phyloP scores from a whole-genome alignment of 1,140 invertebrate species.

The Drosophila virilis region DNA sequence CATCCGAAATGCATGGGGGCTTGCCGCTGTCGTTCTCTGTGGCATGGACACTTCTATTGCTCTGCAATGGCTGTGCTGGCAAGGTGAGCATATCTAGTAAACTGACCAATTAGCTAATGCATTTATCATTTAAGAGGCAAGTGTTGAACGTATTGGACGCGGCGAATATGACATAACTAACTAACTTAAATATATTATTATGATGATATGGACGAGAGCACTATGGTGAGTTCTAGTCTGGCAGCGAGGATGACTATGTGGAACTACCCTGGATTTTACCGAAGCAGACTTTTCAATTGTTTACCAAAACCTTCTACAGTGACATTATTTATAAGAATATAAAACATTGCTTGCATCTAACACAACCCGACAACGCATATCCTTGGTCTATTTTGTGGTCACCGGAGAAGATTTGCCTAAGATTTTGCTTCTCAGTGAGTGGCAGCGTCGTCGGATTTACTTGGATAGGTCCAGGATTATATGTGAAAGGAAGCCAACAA shows the following conservation, averaged over 20 bases:
- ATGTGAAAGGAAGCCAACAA: too few species aligned
- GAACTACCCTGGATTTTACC: slow-evolving; percentile 40
- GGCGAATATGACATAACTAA: slow-evolving; percentile 40
- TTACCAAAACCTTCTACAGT: slow-evolving; percentile 44
- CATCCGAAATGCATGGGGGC: slow-evolving; percentile 22
- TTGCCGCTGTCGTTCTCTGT: not conserved
- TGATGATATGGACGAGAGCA: slow-evolving; percentile 6
- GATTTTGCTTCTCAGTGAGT: slow-evolving; percentile 17
- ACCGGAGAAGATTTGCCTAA: slow-evolving; percentile 55
- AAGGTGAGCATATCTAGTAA: slow-evolving; percentile 25
- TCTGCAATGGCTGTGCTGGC: slow-evolving; percentile 6
- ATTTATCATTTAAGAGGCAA: not conserved
- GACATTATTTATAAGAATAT: slow-evolving; percentile 53
- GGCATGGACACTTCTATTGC: slow-evolving; percentile 21
- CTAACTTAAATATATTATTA: slow-evolving; percentile 13
- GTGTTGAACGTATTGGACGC: slow-evolving; percentile 27
- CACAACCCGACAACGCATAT: slow-evolving; percentile 38
- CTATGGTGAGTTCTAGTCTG: slow-evolving; percentile 42
- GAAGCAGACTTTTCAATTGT: slow-evolving; percentile 20
- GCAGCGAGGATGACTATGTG: slow-evolving; percentile 62
- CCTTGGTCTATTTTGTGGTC: slow-evolving; percentile 37
- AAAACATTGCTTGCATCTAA: slow-evolving; percentile 48
- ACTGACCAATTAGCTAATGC: too few species aligned
- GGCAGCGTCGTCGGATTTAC: too few species aligned
- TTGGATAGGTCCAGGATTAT: too few species aligned